These are phyloP conservation scores for Tetranychus piercei DNA, from an alignment of 2,888 invertebrate species.

Conservation along the genomic window DNA sequence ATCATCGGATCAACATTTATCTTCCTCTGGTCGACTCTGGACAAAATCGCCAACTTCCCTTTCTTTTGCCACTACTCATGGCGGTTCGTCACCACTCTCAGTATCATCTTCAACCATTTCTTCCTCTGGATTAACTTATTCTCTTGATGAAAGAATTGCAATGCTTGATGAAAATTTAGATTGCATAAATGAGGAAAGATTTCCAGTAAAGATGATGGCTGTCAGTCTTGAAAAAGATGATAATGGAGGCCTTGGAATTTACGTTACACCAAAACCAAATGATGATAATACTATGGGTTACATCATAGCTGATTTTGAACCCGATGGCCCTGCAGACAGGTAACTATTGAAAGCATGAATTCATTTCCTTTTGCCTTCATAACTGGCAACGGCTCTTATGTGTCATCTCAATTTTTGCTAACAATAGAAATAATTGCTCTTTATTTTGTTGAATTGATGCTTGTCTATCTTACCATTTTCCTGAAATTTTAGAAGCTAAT, in stretches of 20 bases:
- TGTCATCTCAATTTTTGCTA: too few relatives aligned
- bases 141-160: background rate
- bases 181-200: constrained; percentile 33
- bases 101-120: background rate
- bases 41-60: constrained; percentile 21
- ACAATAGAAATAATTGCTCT: background rate
- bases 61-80: background rate
- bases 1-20: background rate
- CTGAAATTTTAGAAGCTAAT: too few relatives aligned
- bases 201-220: constrained; percentile 30
- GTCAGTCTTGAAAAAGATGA: constrained; percentile 42
- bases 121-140: background rate
- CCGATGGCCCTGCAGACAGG: constrained; percentile 45
- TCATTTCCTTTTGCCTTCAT: background rate
- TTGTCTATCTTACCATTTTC: too few relatives aligned
- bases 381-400: too few relatives aligned
- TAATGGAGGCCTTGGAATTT: constrained; percentile 46
- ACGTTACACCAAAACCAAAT: constrained; percentile 38
- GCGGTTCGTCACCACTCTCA: background rate
- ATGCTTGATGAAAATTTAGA: background rate
- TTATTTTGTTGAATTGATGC: too few relatives aligned
- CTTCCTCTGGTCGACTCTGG: constrained; percentile 11
- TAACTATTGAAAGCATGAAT: constrained; percentile 33
- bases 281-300: constrained; percentile 31
- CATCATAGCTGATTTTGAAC: constrained; percentile 44